phyloP scores from a whole-genome alignment of 2,888 invertebrate genomes.

The Rutpela maculata region DNA sequence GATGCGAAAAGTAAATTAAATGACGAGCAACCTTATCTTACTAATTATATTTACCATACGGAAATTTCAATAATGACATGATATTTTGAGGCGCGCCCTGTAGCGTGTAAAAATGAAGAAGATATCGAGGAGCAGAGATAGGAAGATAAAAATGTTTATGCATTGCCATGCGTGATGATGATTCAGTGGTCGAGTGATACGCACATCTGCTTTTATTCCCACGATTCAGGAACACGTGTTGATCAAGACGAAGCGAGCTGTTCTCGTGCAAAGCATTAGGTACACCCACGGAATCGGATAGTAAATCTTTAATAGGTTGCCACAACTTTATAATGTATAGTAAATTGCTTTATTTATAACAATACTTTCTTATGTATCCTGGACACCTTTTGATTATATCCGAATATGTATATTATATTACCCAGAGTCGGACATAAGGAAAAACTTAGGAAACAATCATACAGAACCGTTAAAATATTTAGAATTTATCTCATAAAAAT shows the following conservation, averaged over 20 bases:
- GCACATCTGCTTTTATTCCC: conserved; percentile 73
- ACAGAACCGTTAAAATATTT: too few relatives aligned
- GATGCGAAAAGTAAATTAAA: conserved; percentile 13
- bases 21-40: conserved; percentile 13
- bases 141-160: conserved; percentile 54
- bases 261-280: conserved; percentile 50
- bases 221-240: conserved; percentile 72
- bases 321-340: neutral
- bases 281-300: conserved; percentile 38
- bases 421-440: too few relatives aligned
- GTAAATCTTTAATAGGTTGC: conserved; percentile 12
- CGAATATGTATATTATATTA: neutral
- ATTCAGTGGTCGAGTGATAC: conserved; percentile 51
- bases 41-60: conserved; percentile 24
- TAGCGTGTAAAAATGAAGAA: conserved; percentile 42
- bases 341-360: conserved; percentile 5
- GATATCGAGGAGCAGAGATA: conserved; percentile 22
- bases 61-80: conserved; percentile 24
- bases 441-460: too few relatives aligned
- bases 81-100: conserved; percentile 38
- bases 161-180: conserved; percentile 58
- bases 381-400: conserved; percentile 12
- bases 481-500: too few relatives aligned
- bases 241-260: conserved; percentile 63
- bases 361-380: conserved; percentile 7